Conservation (phyloP, 2,113 vertebrate species). For the Chaetops frenatus region DNA sequence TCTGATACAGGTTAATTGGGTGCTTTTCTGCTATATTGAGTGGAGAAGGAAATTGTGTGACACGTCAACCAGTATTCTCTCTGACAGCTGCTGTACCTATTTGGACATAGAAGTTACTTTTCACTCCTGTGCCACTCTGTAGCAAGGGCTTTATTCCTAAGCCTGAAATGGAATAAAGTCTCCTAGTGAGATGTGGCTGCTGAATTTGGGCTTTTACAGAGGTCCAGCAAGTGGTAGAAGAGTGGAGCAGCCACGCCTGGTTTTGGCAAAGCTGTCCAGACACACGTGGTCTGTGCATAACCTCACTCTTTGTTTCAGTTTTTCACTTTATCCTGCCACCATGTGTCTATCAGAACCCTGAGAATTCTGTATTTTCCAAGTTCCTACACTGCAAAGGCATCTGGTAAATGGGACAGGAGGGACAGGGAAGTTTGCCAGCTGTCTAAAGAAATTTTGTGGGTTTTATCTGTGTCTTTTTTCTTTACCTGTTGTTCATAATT, state of each 20-base stretch:
- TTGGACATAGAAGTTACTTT: neutral
- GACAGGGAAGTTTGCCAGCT: neutral
- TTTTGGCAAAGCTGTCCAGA: neutral
- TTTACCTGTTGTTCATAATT: neutral
- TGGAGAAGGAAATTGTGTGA: neutral
- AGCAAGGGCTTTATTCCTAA: neutral
- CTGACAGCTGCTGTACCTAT: neutral
- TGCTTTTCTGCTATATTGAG: neutral
- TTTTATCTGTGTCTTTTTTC: neutral
- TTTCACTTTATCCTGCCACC: neutral
- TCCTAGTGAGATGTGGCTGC: neutral
- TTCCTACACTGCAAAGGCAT: neutral
- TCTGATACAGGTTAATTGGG: neutral
- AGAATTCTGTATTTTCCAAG: neutral
- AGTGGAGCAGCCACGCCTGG: neutral
- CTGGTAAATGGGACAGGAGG: neutral
- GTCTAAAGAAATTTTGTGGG: neutral
- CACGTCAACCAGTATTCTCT: neutral
- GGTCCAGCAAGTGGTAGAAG: neutral
- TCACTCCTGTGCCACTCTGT: neutral
- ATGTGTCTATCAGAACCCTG: neutral
- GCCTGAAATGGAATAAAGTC: neutral
- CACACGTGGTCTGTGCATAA: accelerated
- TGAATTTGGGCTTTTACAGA: neutral
- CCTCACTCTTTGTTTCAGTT: neutral